phyloP scores from a whole-genome alignment of 2,113 vertebrate genomes.

The Clarias gariepinus region DNA sequence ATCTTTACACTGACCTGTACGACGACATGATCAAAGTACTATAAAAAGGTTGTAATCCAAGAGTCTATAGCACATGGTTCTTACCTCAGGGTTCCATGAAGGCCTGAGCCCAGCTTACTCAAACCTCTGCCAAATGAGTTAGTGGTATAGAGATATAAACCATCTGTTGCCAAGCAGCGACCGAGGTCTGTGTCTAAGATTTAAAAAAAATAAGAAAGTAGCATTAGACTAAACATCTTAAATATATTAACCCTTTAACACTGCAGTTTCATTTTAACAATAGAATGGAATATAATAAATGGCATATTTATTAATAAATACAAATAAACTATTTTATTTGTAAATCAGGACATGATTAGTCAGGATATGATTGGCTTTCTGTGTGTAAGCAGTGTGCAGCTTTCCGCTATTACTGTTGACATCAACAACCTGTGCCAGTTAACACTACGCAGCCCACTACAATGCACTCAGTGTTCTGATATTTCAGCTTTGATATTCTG shows the following conservation, averaged over 20 bases:
- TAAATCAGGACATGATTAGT: neutral
- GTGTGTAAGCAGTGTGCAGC: neutral
- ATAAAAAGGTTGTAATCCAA: neutral
- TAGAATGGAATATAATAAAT: too few species aligned
- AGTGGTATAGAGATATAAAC: constrained; percentile 94
- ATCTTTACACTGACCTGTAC: neutral
- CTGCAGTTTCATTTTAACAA: neutral
- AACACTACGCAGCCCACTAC: too few species aligned
- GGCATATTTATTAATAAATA: neutral
- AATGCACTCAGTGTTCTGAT: too few species aligned
- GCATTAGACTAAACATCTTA: neutral
- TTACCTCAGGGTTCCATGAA: constrained; percentile 97
- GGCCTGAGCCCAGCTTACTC: constrained; percentile 95
- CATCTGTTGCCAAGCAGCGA: constrained; percentile 93
- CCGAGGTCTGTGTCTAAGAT: constrained; percentile 91
- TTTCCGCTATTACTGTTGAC: too few species aligned
- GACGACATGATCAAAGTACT: neutral
- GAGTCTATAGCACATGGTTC: neutral
- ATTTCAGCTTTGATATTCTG: too few species aligned
- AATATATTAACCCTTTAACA: neutral
- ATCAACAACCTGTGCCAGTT: too few species aligned
- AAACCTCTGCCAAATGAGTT: constrained; percentile 96
- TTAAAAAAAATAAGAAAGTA: neutral
- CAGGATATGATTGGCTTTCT: neutral
- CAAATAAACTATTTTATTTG: neutral